Evolutionary conservation across 2,888 invertebrate genomes (phyloP), one percentile per base, ranked within the genome.

Genomic region (Lumbricus terrestris): DNA sequence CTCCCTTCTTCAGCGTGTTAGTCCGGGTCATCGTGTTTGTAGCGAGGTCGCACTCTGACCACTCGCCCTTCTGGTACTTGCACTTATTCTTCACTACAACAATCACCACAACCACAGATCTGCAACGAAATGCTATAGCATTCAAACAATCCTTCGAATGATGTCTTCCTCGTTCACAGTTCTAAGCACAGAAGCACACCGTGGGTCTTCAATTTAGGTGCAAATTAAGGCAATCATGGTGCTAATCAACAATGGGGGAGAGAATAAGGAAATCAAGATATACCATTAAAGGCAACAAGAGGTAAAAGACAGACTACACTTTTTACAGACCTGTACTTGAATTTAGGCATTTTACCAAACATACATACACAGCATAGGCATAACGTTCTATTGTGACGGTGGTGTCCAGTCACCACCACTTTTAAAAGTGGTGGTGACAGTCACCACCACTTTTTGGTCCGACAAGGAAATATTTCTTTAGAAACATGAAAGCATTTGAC

Each of bases 1-100:
- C 88, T 33, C 89, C 89, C 29, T 89, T 90, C 89, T 90, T 90
- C 88, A 91, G 89, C 11, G 91, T 89, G n/a, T 89, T 47, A 38
- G 90, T 91, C 35, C 90, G 83, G 29, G 91, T 89, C 8, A 82
- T 37, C 54, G 82, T 88, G 54, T 91, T 90, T 54, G 90, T 82
- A 16, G 82, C 54, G n/a, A 88, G 18, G 47, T 91, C 90, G 42
- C 91, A 91, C 33, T 88, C 90, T 1, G 89, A 38, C 91, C 91
- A 91, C 20, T 90, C 89, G n/a, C 91, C 90, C 23, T 88, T 42
- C 82, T 40, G 37, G 88, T 91, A 91, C 23, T 85, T 85, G 85
- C 85, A 85, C 85, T 85, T 85, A 85, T 85, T 85, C 16, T 85
- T 85, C 20, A 37, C 85, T 85, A 37, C 37, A 85, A 85, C 8